Base-by-base conservation (phyloP, 2,888 invertebrate genomes). In the Calliphora vomitoria region DNA sequence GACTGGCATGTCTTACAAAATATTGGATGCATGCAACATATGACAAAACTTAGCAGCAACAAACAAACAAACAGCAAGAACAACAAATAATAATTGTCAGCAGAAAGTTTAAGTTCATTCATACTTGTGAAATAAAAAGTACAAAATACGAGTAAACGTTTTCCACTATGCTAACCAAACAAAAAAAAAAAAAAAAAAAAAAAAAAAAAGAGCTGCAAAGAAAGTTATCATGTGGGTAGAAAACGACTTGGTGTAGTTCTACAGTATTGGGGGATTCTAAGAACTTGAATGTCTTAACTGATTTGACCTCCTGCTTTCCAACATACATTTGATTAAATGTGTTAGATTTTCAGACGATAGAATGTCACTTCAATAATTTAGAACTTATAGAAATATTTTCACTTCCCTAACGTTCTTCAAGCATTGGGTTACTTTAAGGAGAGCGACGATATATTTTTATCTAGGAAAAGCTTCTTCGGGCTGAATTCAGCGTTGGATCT, bases 61-160 rank as follows among this genome's bases (percentile, higher is more conserved):
- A 62, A 58, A 64, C 10, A 10, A 41, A 5, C n/a, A 38, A 25
- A 13, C 71, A 74, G 4, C 4, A 83, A 10, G 10, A 50, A 44
- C 53, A 76, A 62, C 4, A 82, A 75, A 83, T 76, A 78, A 83
- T 83, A 78, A 78, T 84, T 79, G 84, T 84, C 84, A 84, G 79
- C 79, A 84, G 38, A 66, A 79, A 84, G 58, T 81, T 87, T 76
- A 80, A 87, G 81, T 87, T 80, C 66, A 84, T 84, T 84, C 69
- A 76, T 53, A 53, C 11, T n/a, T 41, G 44, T 20, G 41, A 47
- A 75, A 58, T 11, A 38, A 62, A 50, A 74, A 31, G 25, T 60
- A 41, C 4, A 50, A 60, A 62, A 62, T n/a, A 71, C 15, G 71
- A 38, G 11, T 53, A 15, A 72, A 50, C n/a, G n/a, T n/a, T 50